These are phyloP conservation scores for Heliconius congener DNA, from an alignment of 1,140 invertebrate genomes.

Conservation along the genomic window DNA sequence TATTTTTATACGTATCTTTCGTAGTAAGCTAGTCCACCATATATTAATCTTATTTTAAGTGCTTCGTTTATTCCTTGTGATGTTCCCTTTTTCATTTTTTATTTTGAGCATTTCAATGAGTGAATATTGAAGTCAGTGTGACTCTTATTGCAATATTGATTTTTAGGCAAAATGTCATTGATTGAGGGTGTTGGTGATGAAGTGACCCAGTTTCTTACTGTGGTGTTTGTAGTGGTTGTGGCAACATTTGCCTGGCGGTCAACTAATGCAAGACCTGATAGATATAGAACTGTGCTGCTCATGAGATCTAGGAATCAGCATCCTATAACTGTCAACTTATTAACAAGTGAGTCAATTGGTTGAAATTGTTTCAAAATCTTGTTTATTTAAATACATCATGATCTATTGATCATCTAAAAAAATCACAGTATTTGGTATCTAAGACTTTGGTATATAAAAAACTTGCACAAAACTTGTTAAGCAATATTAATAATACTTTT, in stretches of 20 bases:
- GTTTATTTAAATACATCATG: not conserved
- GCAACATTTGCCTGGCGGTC: slow-evolving; percentile 88
- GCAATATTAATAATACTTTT: not conserved
- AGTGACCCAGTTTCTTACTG: slow-evolving; percentile 86
- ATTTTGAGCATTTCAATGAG: not conserved
- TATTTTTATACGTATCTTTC: not conserved
- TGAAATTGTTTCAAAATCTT: not conserved
- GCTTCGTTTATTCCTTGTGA: not conserved
- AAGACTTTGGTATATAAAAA: not conserved
- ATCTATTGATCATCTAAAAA: not conserved
- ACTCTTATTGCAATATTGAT: not conserved
- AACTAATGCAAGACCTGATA: slow-evolving; percentile 81
- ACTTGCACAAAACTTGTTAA: not conserved
- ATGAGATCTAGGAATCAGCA: slow-evolving; percentile 69
- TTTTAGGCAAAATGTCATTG: slow-evolving; percentile 82
- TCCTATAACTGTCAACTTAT: slow-evolving; percentile 65
- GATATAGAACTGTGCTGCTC: slow-evolving; percentile 79
- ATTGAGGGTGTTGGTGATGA: slow-evolving; percentile 92
- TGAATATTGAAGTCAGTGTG: not conserved
- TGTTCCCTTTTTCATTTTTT: not conserved
- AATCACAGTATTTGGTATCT: not conserved
- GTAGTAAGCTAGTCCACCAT: not conserved
- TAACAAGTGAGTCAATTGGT: slow-evolving; percentile 56
- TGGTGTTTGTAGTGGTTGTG: slow-evolving; percentile 84
- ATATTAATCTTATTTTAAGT: not conserved